These are phyloP conservation scores for Habroteleia sp. DNA, from an alignment of 2,888 invertebrate genomes.

Conservation along the genomic window DNA sequence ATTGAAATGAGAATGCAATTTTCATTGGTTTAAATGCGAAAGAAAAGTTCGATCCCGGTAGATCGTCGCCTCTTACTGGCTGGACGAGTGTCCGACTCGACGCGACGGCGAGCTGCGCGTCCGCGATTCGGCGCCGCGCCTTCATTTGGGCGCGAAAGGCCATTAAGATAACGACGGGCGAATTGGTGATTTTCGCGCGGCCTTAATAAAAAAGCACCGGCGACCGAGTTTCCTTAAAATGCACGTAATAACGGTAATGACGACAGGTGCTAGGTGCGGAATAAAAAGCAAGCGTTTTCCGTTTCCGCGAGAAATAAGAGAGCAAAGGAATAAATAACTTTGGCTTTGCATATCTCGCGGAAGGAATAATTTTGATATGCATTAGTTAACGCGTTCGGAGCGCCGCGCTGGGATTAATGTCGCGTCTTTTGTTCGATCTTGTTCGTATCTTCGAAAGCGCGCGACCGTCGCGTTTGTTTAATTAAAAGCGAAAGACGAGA, in stretches of 20 bases:
- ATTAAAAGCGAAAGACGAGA: conserved; percentile 49
- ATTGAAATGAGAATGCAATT: too few species aligned
- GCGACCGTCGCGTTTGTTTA: conserved; percentile 41
- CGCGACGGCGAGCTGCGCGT: too few species aligned
- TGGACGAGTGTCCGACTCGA: too few species aligned
- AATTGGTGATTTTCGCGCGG: conserved; percentile 7
- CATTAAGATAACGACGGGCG: conserved; percentile 26
- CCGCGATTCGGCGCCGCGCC: too few species aligned
- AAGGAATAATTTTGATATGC: conserved; percentile 56
- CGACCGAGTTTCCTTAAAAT: conserved; percentile 38
- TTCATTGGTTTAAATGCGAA: too few species aligned
- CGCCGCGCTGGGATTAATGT: conserved; percentile 30
- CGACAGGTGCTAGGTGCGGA: conserved; percentile 4
- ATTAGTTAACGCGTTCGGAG: conserved; percentile 44
- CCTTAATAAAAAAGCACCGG: conserved; percentile 9
- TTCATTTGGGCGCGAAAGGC: conserved; percentile 2
- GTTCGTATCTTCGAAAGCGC: conserved; percentile 26
- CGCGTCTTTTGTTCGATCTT: conserved; percentile 49
- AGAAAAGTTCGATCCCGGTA: too few species aligned
- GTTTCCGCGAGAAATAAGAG: conserved; percentile 39
- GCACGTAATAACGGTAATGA: conserved; percentile 41
- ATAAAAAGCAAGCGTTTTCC: conserved; percentile 38
- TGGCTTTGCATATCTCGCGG: conserved; percentile 49
- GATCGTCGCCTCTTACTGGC: too few species aligned
- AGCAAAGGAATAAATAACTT: conserved; percentile 52